Percentiles rank a stretch among this genome's conserved stretches.
phyloP scores from a whole-genome alignment of 2,888 invertebrate species.

The Metopia argyrocephala region DNA sequence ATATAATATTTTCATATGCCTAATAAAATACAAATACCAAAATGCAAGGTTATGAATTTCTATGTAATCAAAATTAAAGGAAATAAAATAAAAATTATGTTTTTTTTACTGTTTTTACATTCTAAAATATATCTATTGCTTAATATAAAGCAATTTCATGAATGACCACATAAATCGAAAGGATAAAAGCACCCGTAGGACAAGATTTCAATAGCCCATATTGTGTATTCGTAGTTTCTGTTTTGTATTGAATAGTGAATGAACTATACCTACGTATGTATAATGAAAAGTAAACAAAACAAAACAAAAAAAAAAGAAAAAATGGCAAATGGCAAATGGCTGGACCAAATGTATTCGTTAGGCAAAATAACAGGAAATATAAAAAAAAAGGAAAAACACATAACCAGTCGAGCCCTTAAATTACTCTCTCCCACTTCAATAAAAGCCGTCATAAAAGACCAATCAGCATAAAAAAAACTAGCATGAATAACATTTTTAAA shows the following conservation, averaged over 20 bases:
- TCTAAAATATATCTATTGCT: constrained; percentile 42
- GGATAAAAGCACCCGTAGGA: constrained; percentile 63
- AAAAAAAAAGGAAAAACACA: constrained; percentile 47
- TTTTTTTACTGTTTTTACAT: constrained; percentile 10
- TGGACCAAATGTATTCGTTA: background rate
- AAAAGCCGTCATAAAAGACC: constrained; percentile 51
- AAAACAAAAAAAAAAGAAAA: background rate
- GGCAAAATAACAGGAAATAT: constrained; percentile 1
- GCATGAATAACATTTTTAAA: constrained; percentile 58
- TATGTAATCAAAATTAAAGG: constrained; percentile 41
- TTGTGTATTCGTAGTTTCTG: constrained; percentile 19
- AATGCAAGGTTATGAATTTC: background rate
- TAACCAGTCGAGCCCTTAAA: constrained; percentile 44
- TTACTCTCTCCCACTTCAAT: constrained; percentile 1
- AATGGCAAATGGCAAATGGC: constrained; percentile 24
- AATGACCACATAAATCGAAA: constrained; percentile 65
- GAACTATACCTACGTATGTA: background rate
- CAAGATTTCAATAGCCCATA: constrained; percentile 60
- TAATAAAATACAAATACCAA: background rate
- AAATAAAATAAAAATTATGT: constrained; percentile 26
- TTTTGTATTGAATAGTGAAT: background rate
- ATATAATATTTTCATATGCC: background rate
- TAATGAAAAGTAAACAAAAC: background rate
- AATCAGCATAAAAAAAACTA: constrained; percentile 55
- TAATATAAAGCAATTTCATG: constrained; percentile 65